Base-by-base conservation (phyloP, 2,888 invertebrate genomes). In the Drosophila ezoana region DNA sequence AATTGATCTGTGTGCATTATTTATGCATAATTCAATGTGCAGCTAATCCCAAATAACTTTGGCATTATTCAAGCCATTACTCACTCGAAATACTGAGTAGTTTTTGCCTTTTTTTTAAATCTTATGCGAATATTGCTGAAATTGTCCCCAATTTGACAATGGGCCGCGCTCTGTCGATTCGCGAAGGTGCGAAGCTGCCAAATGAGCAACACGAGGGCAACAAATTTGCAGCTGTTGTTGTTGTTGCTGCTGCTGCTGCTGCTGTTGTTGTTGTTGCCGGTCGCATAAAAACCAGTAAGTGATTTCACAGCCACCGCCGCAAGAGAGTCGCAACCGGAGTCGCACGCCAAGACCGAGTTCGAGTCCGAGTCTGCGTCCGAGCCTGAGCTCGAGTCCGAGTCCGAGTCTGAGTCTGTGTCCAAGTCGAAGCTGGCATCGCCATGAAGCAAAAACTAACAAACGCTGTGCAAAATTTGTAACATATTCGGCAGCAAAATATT, bases 191-290 rank as follows among this genome's bases (percentile, higher is more conserved):
- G 86, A 87, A 87, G 79, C 87, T 71, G 82, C 83, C 80, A 82
- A 89, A 89, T 85, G 76, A 79, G 82, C 87, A 81, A 89, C 87
- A 87, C 78, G 88, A 82, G 82, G 82, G 88, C 89, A 82, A 86
- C 87, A 88, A 82, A 82, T 86, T 85, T 89, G 79, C 77, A 79
- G 85, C 73, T 79, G 82, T 69, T 73, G 76, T 70, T 72, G 67
- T 48, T 47, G 63, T 51, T 58, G 62, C 38, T 69, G 51, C 45
- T 76, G 76, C 68, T 72, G 69, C 45, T 47, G 63, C 47, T 58
- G 62, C 38, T 69, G 51, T 45, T 76, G 62, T 53, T 51, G 70
- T 41, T 58, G 58, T 38, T 63, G 72, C 65, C 62, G 59, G 68
- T 61, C 54, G 64, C 59, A 85, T 80, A 81, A 85, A 89, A 86